A percentile compares a stretch with the other conserved stretches of the same genome.
phyloP scores from a whole-genome alignment of 2,888 invertebrate species.

The Trilocha varians region DNA sequence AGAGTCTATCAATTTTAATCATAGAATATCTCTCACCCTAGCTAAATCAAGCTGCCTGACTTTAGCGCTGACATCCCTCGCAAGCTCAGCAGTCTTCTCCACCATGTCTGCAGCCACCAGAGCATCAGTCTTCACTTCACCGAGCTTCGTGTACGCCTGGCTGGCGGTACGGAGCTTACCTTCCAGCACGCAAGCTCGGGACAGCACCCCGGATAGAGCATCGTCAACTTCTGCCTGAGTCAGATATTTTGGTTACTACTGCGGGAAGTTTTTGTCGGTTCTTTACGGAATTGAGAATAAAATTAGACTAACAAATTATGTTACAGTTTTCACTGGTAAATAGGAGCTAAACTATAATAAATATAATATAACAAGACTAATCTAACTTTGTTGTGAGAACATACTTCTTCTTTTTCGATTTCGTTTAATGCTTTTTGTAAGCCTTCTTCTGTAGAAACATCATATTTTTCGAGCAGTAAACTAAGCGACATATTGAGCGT shows the following conservation, averaged over 20 bases:
- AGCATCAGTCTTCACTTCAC: conserved; percentile 83
- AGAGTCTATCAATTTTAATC: neutral
- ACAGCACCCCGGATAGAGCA: conserved; percentile 80
- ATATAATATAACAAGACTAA: no score
- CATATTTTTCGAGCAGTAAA: conserved; percentile 58
- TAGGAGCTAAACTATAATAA: no score
- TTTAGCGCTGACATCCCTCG: conserved; percentile 96
- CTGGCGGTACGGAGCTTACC: conserved; percentile 86
- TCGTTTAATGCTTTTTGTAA: conserved; percentile 71
- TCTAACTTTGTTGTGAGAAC: no score
- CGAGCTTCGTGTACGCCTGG: conserved; percentile 86
- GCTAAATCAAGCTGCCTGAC: conserved; percentile 94
- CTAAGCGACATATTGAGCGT: conserved; percentile 48
- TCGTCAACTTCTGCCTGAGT: conserved; percentile 78
- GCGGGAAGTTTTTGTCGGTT: no score
- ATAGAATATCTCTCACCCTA: conserved; percentile 74
- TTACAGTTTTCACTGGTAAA: no score
- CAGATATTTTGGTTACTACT: neutral
- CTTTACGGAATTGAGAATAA: no score
- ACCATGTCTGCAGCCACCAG: conserved; percentile 89
- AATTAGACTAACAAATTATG: no score
- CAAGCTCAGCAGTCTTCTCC: conserved; percentile 87
- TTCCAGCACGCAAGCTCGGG: conserved; percentile 83
- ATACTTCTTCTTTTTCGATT: conserved; percentile 74
- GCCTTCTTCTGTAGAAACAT: conserved; percentile 70